Evolutionary conservation across 2,888 invertebrate species (phyloP), one percentile per base, ranked within the genome.

Genomic region (Smittia aterrima): DNA sequence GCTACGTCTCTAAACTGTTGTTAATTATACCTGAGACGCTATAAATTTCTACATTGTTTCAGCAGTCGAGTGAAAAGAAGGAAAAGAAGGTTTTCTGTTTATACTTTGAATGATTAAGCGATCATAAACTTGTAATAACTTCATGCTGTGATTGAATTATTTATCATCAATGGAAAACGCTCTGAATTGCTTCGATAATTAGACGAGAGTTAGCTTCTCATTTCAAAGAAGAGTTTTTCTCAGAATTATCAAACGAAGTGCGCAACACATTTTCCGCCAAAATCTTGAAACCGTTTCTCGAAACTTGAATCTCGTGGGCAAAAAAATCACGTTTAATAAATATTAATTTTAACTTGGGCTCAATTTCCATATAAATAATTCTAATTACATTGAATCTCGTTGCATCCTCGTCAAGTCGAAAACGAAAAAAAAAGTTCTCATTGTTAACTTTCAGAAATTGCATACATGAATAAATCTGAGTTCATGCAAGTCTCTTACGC

Each of bases 401-500:
- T 70, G 54, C 70, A 72, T 62, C 72, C 72, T 62, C 16, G 58
- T n/a, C 18, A 58, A 58, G 58, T 11, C 16, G 16, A 47, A 58
- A 22, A 22, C n/a, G n/a, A 47, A 58, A 22, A 22, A 58, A 22
- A 58, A 58, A 22, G 2, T 58, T 58, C 22, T 20, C 58, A 58
- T 58, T 58, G 58, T 58, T 58, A 18, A 58, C 6, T 58, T 58
- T 18, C 7, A 22, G 22, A 58, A 62, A 27, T 66, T 64, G 66
- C 62, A 62, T 58, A 66, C 62, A 62, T 74, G 74, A 62, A 74
- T 74, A 74, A 64, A 66, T 72, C 38, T 58, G 32, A 41, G 58
- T 66, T 40, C 20, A 67, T 38, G 67, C 66, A 62, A 64, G 27
- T 71, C 54, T 24, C 32, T 58, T 40, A 40, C 41, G 72, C 58